A percentile compares a stretch with the other conserved stretches of the same genome.
Conservation (phyloP, 2,797 vertebrate genomes). For the Peromyscus nudipes region DNA sequence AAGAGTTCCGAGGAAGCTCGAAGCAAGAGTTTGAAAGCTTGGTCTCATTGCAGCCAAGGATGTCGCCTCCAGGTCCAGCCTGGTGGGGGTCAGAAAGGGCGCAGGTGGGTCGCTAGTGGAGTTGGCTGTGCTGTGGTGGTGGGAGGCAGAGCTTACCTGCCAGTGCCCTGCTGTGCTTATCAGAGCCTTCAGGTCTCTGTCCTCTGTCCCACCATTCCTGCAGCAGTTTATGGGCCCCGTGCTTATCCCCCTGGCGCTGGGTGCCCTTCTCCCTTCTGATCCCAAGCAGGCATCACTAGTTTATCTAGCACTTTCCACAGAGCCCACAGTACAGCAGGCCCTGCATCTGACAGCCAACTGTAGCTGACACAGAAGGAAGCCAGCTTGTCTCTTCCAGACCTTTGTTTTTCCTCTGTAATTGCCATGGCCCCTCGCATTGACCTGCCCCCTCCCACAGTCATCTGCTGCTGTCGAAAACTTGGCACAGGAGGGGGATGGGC, state of each 20-base stretch:
- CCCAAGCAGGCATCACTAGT: neutral
- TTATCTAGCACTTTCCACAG: neutral
- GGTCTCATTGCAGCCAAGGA: rapidly evolving
- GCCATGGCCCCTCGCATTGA: rapidly evolving
- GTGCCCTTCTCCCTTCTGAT: neutral
- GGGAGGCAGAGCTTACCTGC: neutral
- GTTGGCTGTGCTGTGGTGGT: neutral
- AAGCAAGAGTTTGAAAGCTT: neutral
- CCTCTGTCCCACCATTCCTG: rapidly evolving
- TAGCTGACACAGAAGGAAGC: neutral
- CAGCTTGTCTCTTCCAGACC: neutral
- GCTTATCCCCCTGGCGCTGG: rapidly evolving
- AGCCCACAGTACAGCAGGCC: neutral
- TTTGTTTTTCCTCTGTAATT: neutral
- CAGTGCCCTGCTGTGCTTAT: no score
- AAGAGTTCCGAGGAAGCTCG: neutral
- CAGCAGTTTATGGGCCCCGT: neutral
- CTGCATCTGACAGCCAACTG: rapidly evolving
- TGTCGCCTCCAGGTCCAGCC: neutral
- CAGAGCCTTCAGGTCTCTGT: neutral
- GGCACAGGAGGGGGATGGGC: neutral
- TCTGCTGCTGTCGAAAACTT: neutral
- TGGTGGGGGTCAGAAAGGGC: neutral
- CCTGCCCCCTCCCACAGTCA: neutral
- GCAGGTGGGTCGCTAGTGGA: neutral